Evolutionary conservation across 2,797 vertebrate genomes (phyloP), one percentile per base, ranked within the genome.

Genomic region (Esox masquinongy): DNA sequence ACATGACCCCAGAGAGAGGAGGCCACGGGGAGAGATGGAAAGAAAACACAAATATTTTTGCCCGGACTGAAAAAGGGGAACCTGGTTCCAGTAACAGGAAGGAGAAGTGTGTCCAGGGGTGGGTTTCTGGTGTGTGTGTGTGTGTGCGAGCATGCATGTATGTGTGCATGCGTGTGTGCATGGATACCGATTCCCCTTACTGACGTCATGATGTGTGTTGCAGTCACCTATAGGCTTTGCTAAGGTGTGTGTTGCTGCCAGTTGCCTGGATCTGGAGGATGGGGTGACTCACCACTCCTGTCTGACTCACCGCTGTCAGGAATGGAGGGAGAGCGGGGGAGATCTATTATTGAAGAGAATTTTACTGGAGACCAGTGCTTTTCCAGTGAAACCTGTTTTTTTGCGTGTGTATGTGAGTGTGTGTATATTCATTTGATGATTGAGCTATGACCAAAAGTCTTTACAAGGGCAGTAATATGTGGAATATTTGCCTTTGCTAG

Each of bases 41-140:
- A 70, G 39, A 87, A 87, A 89, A 88, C 82, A 78, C 81, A 86
- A 88, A 88, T 80, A 85, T 84, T 83, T 47, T 83, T 81, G 83
- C 73, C 77, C 77, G 77, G 59, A 43, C 82, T 81, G 78, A 85
- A 86, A n/a, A 84, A 79, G 49, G 61, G 73, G 83, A 82, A 87
- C 82, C 71, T 87, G 83, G 83, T 89, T 88, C 84, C 83, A 83
- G 83, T 84, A 82, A 83, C 77, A 70, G 4, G 69, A 73, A 77
- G 77, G 22, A 75, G 51, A 61, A 6, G 67, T 74, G 67, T 70
- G 70, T 61, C 78, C 76, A 72, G 70, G 43, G 2, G 43, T 47
- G 43, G 9, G 43, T 47, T 2, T 47, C 43, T 47, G 43, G 43
- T 47, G 6, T 47, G 43, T 14, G 7, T 47, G 43, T 3, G 11